phyloP scores from a whole-genome alignment of 2,113 vertebrate species.

The Isurus oxyrinchus region DNA sequence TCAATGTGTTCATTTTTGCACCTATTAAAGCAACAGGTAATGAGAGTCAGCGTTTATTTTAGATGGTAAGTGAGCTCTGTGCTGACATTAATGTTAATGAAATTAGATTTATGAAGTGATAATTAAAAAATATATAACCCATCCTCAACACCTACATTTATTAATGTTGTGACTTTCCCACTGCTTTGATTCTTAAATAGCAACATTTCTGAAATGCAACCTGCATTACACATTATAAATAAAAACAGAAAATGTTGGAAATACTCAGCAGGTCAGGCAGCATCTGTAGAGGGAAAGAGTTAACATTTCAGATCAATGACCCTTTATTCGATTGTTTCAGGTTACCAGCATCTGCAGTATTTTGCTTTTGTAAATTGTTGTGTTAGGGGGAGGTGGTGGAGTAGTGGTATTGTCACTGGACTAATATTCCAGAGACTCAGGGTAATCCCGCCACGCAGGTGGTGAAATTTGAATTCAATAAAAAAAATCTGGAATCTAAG shows the following conservation, averaged over 20 bases:
- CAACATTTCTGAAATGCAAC: not conserved
- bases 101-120: not conserved
- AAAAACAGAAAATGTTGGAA: not conserved
- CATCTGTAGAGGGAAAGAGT: not conserved
- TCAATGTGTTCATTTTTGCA: not conserved
- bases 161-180: not conserved
- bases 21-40: slow-evolving; percentile 15
- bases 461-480: too few relatives aligned
- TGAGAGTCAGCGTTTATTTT: not conserved
- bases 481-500: too few relatives aligned
- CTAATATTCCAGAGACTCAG: too few relatives aligned
- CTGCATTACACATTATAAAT: not conserved
- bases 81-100: not conserved
- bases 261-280: not conserved
- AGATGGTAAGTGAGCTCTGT: not conserved
- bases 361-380: not conserved
- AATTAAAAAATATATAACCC: not conserved
- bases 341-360: not conserved
- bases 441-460: too few relatives aligned
- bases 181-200: not conserved
- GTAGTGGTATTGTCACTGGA: too few relatives aligned
- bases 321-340: not conserved
- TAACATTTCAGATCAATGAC: not conserved
- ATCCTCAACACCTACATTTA: not conserved
- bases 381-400: too few relatives aligned